Base-by-base conservation (phyloP, 2,797 vertebrate genomes). In the Anabas testudineus region DNA sequence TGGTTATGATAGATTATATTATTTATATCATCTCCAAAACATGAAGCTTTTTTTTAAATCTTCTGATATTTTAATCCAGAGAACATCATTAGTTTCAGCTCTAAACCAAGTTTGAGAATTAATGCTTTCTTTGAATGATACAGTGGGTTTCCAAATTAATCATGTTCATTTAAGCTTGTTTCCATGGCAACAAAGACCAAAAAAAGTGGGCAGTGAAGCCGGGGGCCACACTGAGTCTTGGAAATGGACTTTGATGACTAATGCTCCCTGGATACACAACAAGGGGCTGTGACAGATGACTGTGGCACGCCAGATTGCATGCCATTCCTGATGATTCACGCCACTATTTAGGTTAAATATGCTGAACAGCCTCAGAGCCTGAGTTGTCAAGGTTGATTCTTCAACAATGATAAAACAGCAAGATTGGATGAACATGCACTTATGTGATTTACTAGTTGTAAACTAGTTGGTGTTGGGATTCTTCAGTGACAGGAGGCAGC, bases 221-320 rank as follows among this genome's bases (percentile, higher is more conserved):
- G 56, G 13, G 51, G 67, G 57, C 54, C 41, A 19, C 53, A 36
- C 49, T 15, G 49, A 63, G 61, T n/a, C 30, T 55, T 46, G 19
- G 66, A 70, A 58, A 43, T 39, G 52, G 39, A 58, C 57, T 63
- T 32, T n/a, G 70, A 61, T 83, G 87, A 89, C 66, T 83, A 60
- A 72, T 21, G 47, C 73, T 78, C 48, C 67, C 51, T 64, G 71
- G 71, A 73, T 46, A 56, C 68, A 57, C 21, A 37, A 16, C 54
- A 36, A 45, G 59, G 2, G 75, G 63, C 63, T n/a, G 9, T 78
- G 78, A 81, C 61, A 15, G 56, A 74, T 59, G 76, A 39, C 78
- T 42, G 61, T 34, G 72, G 80, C 57, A 18, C n/a, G 61, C 48
- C 52, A 49, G 71, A 62, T 68, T 48, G 64, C 70, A 74, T 54